Percentiles rank a stretch among this genome's conserved stretches.
Conservation (phyloP, 2,888 invertebrate genomes). For the Drosophila nr. fundita region DNA sequence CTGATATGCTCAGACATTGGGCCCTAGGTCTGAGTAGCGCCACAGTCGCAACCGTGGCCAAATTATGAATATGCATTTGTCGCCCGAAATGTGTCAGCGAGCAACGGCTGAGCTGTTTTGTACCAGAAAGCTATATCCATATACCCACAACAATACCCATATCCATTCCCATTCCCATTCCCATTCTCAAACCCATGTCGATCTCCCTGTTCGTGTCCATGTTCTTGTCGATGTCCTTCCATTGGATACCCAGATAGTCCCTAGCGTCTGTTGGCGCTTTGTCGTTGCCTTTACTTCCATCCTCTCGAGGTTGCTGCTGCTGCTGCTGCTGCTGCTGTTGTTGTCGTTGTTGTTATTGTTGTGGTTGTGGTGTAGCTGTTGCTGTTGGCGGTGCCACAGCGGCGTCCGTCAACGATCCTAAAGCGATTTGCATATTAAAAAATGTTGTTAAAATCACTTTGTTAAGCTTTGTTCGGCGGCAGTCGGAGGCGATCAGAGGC, state of each 20-base stretch:
- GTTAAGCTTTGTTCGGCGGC: constrained; percentile 74
- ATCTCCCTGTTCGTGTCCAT: constrained; percentile 35
- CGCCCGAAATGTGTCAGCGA: constrained; percentile 48
- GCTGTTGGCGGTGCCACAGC: constrained; percentile 57
- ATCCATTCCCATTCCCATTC: neutral
- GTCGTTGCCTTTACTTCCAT: constrained; percentile 20
- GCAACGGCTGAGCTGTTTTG: constrained; percentile 2
- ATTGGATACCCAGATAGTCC: constrained; percentile 25
- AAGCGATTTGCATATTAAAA: constrained; percentile 75
- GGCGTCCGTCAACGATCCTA: constrained; percentile 76
- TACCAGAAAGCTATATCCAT: neutral
- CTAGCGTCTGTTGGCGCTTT: constrained; percentile 58
- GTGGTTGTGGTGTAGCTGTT: constrained; percentile 20
- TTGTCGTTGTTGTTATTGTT: neutral
- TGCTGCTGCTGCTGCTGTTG: neutral
- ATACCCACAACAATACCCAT: constrained; percentile 21
- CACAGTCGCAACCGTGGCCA: constrained; percentile 34
- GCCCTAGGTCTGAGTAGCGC: constrained; percentile 59
- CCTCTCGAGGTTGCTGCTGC: constrained; percentile 11
- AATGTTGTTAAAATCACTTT: constrained; percentile 73
- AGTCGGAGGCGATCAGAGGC: constrained; percentile 72
- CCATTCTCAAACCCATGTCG: constrained; percentile 25
- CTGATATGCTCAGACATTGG: constrained; percentile 60
- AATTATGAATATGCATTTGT: constrained; percentile 63
- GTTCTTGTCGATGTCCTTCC: constrained; percentile 49